Conservation (phyloP, 2,113 vertebrate genomes). For the Oryzias curvinotus region DNA sequence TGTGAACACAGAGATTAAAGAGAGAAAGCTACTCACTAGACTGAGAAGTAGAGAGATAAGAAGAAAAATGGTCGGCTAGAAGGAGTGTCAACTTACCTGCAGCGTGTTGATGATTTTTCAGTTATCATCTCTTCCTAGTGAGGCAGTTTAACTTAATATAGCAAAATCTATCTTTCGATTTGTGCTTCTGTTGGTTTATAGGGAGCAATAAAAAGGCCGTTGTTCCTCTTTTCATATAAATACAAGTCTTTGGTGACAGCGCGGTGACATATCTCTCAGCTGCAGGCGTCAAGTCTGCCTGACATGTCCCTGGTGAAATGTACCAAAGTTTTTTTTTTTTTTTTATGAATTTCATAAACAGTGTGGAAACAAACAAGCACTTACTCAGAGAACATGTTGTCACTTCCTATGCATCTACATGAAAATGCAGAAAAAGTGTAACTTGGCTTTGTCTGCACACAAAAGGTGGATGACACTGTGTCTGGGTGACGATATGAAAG, state of each 20-base stretch:
- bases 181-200: constrained; percentile 45
- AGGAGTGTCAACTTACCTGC: neutral
- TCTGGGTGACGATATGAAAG: constrained; percentile 39
- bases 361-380: constrained; percentile 2
- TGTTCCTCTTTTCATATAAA: constrained; percentile 54
- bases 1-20: constrained; percentile 1
- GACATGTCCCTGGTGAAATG: constrained; percentile 37
- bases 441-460: constrained; percentile 4
- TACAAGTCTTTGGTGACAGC: constrained; percentile 38
- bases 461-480: constrained; percentile 31
- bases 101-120: constrained; percentile 33
- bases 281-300: constrained; percentile 27
- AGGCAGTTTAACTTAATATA: constrained; percentile 26
- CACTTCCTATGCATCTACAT: constrained; percentile 6
- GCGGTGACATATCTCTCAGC: constrained; percentile 49
- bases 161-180: constrained; percentile 31
- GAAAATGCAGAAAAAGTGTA: constrained; percentile 9
- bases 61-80: neutral
- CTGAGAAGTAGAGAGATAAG: constrained; percentile 3
- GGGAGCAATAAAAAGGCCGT: constrained; percentile 51
- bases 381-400: constrained; percentile 23
- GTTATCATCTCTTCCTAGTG: constrained; percentile 38
- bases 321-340: constrained; percentile 22
- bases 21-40: neutral
- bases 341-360: constrained; percentile 27